phyloP scores from a whole-genome alignment of 2,797 vertebrate species.

The Strix occidentalis region DNA sequence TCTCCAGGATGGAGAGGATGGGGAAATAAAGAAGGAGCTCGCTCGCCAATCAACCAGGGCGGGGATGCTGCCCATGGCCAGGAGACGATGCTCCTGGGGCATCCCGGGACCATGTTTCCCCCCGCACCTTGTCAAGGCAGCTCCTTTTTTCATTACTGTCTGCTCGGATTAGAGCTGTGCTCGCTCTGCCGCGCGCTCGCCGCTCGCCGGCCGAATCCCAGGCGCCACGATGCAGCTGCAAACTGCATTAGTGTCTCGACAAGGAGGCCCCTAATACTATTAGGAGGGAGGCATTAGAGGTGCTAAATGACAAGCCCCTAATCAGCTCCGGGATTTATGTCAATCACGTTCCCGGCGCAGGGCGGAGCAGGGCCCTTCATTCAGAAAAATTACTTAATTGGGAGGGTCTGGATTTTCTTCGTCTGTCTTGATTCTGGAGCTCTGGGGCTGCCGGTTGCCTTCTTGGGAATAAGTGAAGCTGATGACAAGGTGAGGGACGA shows the following conservation, averaged over 20 bases:
- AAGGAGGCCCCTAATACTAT: slow-evolving; percentile 30
- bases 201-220: background rate
- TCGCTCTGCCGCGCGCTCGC: background rate
- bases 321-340: slow-evolving; percentile 2
- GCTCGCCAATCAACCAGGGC: rapidly evolving
- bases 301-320: slow-evolving; percentile 53
- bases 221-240: slow-evolving; percentile 54
- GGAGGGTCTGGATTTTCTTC: slow-evolving; percentile 26
- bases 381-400: background rate
- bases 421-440: background rate
- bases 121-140: background rate
- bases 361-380: background rate
- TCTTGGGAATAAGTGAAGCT: rapidly evolving
- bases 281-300: slow-evolving; percentile 40
- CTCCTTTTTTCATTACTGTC: slow-evolving; percentile 13
- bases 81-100: background rate
- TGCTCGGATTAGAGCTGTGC: slow-evolving; percentile 29
- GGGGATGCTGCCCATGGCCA: rapidly evolving
- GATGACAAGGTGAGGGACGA: background rate
- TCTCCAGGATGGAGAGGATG: no score
- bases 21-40: rapidly evolving
- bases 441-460: background rate
- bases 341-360: background rate
- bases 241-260: slow-evolving; percentile 48
- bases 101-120: background rate